phyloP scores from a whole-genome alignment of 2,797 vertebrate genomes.

The Coregonus suidteri region DNA sequence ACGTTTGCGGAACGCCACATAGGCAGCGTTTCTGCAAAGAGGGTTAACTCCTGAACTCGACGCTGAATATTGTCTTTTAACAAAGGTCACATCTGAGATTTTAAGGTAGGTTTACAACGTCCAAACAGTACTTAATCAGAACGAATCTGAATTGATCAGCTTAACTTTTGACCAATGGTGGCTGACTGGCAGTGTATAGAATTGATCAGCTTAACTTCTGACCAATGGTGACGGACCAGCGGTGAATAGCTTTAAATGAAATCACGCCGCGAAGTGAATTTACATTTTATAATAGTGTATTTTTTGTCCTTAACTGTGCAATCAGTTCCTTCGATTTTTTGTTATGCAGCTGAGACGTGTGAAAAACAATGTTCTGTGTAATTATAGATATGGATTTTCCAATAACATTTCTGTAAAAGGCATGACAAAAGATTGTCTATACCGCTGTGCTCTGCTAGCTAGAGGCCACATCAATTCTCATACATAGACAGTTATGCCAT shows the following conservation, averaged over 20 bases:
- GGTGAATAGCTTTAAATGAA: neutral
- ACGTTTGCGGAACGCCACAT: neutral
- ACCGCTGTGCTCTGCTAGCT: neutral
- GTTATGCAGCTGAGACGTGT: conserved; percentile 28
- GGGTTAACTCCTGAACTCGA: neutral
- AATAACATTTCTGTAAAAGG: conserved; percentile 49
- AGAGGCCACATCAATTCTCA: neutral
- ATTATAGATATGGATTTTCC: conserved; percentile 62
- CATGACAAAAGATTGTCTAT: conserved; percentile 38
- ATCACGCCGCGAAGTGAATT: neutral
- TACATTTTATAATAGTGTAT: neutral
- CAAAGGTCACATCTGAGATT: neutral
- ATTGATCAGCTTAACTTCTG: neutral
- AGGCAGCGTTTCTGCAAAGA: neutral
- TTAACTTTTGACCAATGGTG: neutral
- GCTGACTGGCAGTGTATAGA: neutral
- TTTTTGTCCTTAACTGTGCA: neutral
- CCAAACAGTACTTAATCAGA: neutral
- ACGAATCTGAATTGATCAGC: neutral
- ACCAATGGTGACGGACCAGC: neutral
- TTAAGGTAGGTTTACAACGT: neutral
- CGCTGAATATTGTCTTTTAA: neutral
- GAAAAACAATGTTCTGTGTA: conserved; percentile 37
- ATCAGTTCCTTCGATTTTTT: neutral
- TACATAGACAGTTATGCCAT: neutral